These are phyloP conservation scores for Drosophila tristis DNA, from an alignment of 1,140 invertebrate species.

Conservation along the genomic window DNA sequence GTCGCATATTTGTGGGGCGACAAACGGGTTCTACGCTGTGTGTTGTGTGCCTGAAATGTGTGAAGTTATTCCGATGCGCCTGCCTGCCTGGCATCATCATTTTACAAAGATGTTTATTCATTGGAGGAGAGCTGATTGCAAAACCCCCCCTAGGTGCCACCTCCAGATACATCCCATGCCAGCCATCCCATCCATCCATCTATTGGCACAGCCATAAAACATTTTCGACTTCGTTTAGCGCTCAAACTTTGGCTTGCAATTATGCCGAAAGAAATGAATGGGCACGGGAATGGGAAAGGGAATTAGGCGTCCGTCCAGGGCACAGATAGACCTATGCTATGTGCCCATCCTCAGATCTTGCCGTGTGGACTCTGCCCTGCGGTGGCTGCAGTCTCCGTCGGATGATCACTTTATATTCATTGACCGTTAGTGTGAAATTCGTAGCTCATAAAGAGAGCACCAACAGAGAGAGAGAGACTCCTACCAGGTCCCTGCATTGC, in stretches of 20 bases:
- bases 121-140: slow-evolving; percentile 37
- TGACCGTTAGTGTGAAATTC: slow-evolving; percentile 79
- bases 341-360: slow-evolving; percentile 35
- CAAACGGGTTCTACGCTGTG: slow-evolving; percentile 39
- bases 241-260: slow-evolving; percentile 5
- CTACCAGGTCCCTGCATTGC: slow-evolving; percentile 31
- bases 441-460: slow-evolving; percentile 70
- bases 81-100: slow-evolving; percentile 62
- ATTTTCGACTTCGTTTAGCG: slow-evolving; percentile 60
- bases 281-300: not conserved
- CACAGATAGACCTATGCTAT: not conserved
- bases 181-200: not conserved
- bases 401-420: slow-evolving; percentile 82
- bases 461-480: slow-evolving; percentile 24
- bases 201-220: slow-evolving; percentile 59
- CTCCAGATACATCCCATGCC: too few relatives aligned
- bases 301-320: not conserved
- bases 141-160: slow-evolving; percentile 4
- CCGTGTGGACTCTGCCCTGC: slow-evolving; percentile 12
- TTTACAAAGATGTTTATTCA: slow-evolving; percentile 83
- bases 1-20: slow-evolving; percentile 31
- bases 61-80: slow-evolving; percentile 71
- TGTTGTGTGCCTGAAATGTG: slow-evolving; percentile 76
- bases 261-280: slow-evolving; percentile 3
- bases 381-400: slow-evolving; percentile 13